phyloP scores from a whole-genome alignment of 1,140 invertebrate genomes.

The Drosophila baimaii region DNA sequence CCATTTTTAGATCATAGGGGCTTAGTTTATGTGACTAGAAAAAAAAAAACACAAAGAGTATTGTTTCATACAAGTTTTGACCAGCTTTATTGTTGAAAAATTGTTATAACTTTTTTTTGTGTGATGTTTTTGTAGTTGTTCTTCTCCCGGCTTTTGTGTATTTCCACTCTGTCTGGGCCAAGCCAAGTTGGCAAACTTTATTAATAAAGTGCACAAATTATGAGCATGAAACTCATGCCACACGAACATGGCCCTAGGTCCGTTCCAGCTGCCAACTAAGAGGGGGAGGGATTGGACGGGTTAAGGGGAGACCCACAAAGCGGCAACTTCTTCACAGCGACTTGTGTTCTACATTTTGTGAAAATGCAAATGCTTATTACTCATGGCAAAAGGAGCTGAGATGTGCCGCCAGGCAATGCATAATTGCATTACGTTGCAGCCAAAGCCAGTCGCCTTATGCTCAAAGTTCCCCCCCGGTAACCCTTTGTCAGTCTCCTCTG shows the following conservation, averaged over 20 bases:
- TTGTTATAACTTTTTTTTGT: conserved; percentile 8
- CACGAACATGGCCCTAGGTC: conserved; percentile 56
- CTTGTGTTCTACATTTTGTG: conserved; percentile 61
- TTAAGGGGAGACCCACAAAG: conserved; percentile 23
- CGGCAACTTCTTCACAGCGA: conserved; percentile 60
- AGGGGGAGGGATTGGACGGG: too few species aligned
- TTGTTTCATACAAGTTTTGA: conserved; percentile 19
- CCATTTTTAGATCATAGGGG: not conserved
- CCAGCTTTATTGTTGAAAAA: conserved; percentile 22
- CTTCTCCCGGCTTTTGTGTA: conserved; percentile 32
- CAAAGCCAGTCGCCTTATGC: conserved; percentile 10
- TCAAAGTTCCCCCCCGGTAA: not conserved
- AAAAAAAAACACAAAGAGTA: not conserved
- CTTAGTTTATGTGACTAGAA: conserved; percentile 3
- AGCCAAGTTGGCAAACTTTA: conserved; percentile 67
- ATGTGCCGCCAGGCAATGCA: conserved; percentile 58
- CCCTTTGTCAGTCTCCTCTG: not conserved
- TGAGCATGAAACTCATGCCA: conserved; percentile 61
- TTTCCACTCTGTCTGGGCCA: conserved; percentile 39
- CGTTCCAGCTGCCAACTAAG: conserved; percentile 8
- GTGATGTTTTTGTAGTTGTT: conserved; percentile 18
- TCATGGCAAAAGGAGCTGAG: conserved; percentile 37
- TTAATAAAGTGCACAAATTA: conserved; percentile 78
- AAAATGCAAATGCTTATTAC: conserved; percentile 75
- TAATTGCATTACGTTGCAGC: conserved; percentile 72